Evolutionary conservation across 2,113 vertebrate species (phyloP), one percentile per base, ranked within the genome.

Genomic region (Loxodonta africana): DNA sequence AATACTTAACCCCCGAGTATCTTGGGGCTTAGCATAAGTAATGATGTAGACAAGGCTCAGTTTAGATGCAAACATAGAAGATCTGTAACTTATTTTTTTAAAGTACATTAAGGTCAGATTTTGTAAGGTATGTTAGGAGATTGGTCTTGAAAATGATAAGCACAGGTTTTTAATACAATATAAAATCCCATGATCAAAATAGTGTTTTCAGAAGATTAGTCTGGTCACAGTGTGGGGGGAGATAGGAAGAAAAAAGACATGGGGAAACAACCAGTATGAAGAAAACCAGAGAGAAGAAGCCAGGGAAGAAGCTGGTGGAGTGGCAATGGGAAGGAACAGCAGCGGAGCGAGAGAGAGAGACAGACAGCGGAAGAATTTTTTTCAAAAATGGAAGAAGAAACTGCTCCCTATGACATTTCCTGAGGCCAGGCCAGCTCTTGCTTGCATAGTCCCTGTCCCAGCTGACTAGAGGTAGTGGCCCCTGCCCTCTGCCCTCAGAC

Each of bases 171-270:
- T 60, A 74, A 82, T 90, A 71, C 20, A 87, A 63, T 76, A 53
- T 83, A 92, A 62, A 92, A 62, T 83, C 48, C 26, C 71, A 76
- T 15, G 81, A 71, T n/a, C 44, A 77, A 94, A 83, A 76, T 1
- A 44, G 53, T 73, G 83, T 88, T 95, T 95, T 83, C 73, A 82
- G 46, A 73, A 96, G 78, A 91, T 77, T 65, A 33, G 67, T 90
- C 63, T 57, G 25, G 26, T 76, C 46, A 15, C 83, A 67, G 5
- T 46, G 5, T 44, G 46, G 60, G 8, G 30, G 76, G 25, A 86
- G 10, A 60, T 4, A 51, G 14, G 44, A 76, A 86, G 6, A 33
- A 25, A 62, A 73, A 63, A 23, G 67, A n/a, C 0, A 62, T 28
- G 20, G 62, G 26, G 37, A 23, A 30, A 9, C 10, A 28, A 76